Evolutionary conservation across 2,888 invertebrate species (phyloP).

Genomic region (Eupithecia tripunctaria): DNA sequence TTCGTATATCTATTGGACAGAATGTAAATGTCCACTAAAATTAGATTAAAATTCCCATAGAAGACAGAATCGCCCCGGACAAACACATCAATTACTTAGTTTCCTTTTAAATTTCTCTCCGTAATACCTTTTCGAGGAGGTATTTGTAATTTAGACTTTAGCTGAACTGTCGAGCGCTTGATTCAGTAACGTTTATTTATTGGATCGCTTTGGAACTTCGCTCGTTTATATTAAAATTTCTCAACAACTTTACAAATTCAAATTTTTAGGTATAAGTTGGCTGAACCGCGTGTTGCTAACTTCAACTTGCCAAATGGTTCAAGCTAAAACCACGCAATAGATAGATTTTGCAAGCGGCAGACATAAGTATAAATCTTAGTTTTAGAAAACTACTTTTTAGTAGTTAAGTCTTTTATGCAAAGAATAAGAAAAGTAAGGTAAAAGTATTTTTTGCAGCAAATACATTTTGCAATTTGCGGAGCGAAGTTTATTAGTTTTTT

Average conservation of each 20-base stretch:
- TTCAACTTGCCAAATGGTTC: constrained; percentile 41
- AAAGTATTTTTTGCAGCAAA: no score
- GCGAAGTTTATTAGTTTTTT: no score
- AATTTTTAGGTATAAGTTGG: constrained; percentile 52
- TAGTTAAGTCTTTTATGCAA: not conserved
- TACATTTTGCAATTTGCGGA: no score
- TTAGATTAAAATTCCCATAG: not conserved
- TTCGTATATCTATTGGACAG: not conserved
- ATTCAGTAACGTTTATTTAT: constrained; percentile 69
- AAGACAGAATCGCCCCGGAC: not conserved
- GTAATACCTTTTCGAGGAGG: constrained; percentile 40
- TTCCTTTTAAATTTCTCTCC: constrained; percentile 35
- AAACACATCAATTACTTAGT: constrained; percentile 15
- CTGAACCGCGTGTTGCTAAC: constrained; percentile 32
- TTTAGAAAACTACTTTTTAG: not conserved
- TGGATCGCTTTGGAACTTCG: constrained; percentile 59
- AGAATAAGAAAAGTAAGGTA: no score
- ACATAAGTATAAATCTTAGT: not conserved
- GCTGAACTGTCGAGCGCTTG: constrained; percentile 56
- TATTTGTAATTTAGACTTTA: constrained; percentile 56
- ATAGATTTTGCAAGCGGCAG: constrained; percentile 8
- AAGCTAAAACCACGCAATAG: constrained; percentile 28
- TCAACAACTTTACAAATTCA: constrained; percentile 53
- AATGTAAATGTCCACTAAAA: constrained; percentile 1
- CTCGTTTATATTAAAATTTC: constrained; percentile 67